These are phyloP conservation scores for Agrochola litura DNA, from an alignment of 2,888 invertebrate species.

Conservation along the genomic window DNA sequence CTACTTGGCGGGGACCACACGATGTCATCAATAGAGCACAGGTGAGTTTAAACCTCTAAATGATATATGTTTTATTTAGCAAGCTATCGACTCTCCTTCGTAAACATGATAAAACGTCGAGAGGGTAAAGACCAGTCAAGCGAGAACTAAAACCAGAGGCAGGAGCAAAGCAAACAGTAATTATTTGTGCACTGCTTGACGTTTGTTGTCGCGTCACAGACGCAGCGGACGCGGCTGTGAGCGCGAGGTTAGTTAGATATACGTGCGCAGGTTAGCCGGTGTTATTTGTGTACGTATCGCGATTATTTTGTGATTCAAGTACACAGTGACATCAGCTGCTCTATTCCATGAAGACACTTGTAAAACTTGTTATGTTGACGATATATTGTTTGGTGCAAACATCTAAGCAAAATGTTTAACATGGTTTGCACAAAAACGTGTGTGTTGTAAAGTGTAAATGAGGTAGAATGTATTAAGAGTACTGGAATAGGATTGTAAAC, in stretches of 20 bases:
- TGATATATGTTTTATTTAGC: conserved; percentile 16
- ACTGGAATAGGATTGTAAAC: conserved; percentile 47
- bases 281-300: conserved; percentile 60
- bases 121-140: conserved; percentile 14
- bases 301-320: conserved; percentile 74
- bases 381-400: conserved; percentile 43
- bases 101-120: conserved; percentile 22
- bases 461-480: conserved; percentile 41
- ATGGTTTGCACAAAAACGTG: conserved; percentile 34
- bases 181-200: conserved; percentile 58
- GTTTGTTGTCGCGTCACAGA: conserved; percentile 65
- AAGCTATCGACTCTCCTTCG: background rate
- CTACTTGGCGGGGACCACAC: conserved; percentile 90
- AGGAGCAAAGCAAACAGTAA: conserved; percentile 63
- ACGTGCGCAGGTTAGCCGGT: conserved; percentile 40
- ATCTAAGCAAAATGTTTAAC: conserved; percentile 39
- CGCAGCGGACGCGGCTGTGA: conserved; percentile 41
- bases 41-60: conserved; percentile 72
- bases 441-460: conserved; percentile 35
- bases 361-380: conserved; percentile 43
- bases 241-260: conserved; percentile 50
- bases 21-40: conserved; percentile 90
- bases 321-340: conserved; percentile 75
- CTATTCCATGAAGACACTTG: conserved; percentile 58
- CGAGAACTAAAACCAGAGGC: conserved; percentile 23